Base-by-base conservation (phyloP, 2,113 vertebrate genomes). In the Thalassoma bifasciatum region DNA sequence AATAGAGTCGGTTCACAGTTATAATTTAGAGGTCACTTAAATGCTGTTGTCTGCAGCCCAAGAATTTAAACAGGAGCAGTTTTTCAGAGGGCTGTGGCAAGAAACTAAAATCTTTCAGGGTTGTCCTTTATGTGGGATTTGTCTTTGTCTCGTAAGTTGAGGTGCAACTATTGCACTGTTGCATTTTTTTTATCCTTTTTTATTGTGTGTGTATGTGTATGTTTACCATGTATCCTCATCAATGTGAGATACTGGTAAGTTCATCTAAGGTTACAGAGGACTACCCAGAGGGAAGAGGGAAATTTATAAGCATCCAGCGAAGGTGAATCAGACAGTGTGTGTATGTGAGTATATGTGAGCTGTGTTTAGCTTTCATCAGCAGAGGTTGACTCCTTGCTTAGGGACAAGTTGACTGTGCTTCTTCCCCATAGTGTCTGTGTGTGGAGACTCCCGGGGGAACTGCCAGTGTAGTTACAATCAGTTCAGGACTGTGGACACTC, bases 331-430 rank as follows among this genome's bases (percentile, higher is more conserved):
- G 47, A 36, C 37, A 51, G 66, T 51, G 53, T 40, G 37, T 66
- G 34, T 44, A 30, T 64, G 34, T 44, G 67, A 42, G 17, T 19
- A 17, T 36, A 2, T 65, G 36, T 59, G 52, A 66, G 54, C 36
- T 72, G 7, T 81, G 13, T 56, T 75, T 60, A 73, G 77, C 59
- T 82, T 81, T 77, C 75, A 86, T 86, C 79, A 62, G 66, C 49
- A 84, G 73, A 79, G 40, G 56, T 69, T 77, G 74, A 76, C 61
- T 81, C 65, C 66, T 77, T 57, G 75, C 62, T 63, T 37, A 16
- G 38, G 67, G 73, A 82, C 69, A 75, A 52, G 59, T 74, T 86
- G 56, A 60, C 46, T 79, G 52, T 50, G 24, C 60, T 76, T 73
- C 54, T 65, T 26, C 61, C 62, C 60, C 72, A 56, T 52, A 79